phyloP scores from a whole-genome alignment of 2,797 vertebrate genomes.

The Thunnus albacares region DNA sequence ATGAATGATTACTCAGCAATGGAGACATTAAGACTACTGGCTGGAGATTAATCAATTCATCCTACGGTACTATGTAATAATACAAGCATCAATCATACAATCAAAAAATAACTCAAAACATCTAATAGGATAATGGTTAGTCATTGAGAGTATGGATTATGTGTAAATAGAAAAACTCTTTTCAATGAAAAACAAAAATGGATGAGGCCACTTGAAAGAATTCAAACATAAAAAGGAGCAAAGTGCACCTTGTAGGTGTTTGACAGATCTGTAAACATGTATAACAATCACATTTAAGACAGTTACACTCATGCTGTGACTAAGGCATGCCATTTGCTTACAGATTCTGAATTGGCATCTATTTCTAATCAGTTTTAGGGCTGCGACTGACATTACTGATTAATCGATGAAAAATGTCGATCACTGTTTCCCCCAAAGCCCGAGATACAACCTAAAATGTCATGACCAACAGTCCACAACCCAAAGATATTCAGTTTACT shows the following conservation, averaged over 20 bases:
- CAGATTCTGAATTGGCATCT: background rate
- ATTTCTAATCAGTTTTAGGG: background rate
- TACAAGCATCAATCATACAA: background rate
- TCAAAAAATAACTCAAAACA: background rate
- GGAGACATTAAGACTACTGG: background rate
- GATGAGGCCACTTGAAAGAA: constrained; percentile 3
- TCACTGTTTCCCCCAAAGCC: background rate
- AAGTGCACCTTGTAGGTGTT: constrained; percentile 64
- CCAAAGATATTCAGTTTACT: background rate
- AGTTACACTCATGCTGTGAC: background rate
- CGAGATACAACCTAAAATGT: too few relatives aligned
- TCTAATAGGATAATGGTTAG: constrained; percentile 6
- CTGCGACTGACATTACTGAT: background rate
- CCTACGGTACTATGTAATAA: background rate
- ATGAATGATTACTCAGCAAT: background rate
- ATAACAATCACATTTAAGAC: background rate
- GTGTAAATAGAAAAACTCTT: background rate
- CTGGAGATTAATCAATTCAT: background rate
- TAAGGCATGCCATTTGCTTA: background rate
- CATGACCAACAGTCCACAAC: background rate
- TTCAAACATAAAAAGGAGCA: constrained; percentile 10
- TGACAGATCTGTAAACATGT: constrained; percentile 75
- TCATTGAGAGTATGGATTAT: constrained; percentile 11
- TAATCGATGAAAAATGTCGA: background rate
- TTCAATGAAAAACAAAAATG: constrained; percentile 2